A percentile compares a stretch with the other conserved stretches of the same genome.
Conservation (phyloP, 1,140 invertebrate species). For the Drosophila busckii region DNA sequence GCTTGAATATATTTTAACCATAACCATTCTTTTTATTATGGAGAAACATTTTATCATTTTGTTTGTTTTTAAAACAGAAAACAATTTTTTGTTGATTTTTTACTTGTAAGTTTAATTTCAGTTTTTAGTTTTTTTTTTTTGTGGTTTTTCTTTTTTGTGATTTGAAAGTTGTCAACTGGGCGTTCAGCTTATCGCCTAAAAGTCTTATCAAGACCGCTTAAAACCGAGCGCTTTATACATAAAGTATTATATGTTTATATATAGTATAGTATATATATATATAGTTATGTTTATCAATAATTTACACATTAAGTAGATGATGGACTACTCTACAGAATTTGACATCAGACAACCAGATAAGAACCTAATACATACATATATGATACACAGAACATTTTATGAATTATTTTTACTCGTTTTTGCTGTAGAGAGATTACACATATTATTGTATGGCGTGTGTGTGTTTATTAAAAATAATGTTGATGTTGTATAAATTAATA, state of each 20-base stretch:
- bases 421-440: not conserved
- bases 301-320: constrained; percentile 63
- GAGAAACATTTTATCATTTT: constrained; percentile 65
- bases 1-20: constrained; percentile 51
- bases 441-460: not conserved
- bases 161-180: constrained; percentile 44
- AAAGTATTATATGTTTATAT: constrained; percentile 21
- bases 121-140: constrained; percentile 25
- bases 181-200: constrained; percentile 56
- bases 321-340: constrained; percentile 66
- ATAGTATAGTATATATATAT: constrained; percentile 3
- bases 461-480: constrained; percentile 21
- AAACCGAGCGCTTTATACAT: constrained; percentile 66
- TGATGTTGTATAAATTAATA: constrained; percentile 25
- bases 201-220: constrained; percentile 74
- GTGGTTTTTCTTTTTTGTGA: constrained; percentile 28
- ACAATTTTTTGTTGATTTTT: constrained; percentile 40
- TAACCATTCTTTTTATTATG: constrained; percentile 73
- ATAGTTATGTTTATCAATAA: constrained; percentile 42
- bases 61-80: constrained; percentile 59
- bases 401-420: constrained; percentile 27
- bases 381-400: constrained; percentile 54
- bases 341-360: constrained; percentile 63
- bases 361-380: constrained; percentile 55
- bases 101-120: constrained; percentile 10